These are phyloP conservation scores for Teleogryllus occipitalis DNA, from an alignment of 1,140 invertebrate species.

Conservation along the genomic window DNA sequence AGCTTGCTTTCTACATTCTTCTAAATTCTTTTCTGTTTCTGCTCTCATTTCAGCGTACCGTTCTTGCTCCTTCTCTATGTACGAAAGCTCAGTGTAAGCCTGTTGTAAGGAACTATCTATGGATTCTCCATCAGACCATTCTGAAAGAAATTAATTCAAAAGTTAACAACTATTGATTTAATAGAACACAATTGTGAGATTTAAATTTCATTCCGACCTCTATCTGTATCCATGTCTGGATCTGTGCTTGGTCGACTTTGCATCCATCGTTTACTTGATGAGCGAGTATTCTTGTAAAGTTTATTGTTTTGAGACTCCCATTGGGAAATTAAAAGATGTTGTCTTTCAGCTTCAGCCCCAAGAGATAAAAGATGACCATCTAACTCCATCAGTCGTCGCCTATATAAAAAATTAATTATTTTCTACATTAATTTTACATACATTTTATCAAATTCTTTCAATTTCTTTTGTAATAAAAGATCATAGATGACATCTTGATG, in stretches of 20 bases:
- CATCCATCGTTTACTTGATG: neutral
- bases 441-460: too few species aligned
- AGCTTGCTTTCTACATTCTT: conserved; percentile 61
- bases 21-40: conserved; percentile 68
- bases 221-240: conserved; percentile 5
- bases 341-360: conserved; percentile 75
- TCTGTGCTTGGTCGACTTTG: conserved; percentile 6
- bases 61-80: conserved; percentile 77
- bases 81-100: conserved; percentile 73
- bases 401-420: conserved; percentile 26
- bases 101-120: conserved; percentile 63
- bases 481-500: too few species aligned
- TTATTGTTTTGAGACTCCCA: conserved; percentile 74
- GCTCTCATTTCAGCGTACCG: conserved; percentile 64
- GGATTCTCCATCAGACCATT: neutral
- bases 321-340: conserved; percentile 76
- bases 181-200: too few species aligned
- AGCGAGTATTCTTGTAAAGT: conserved; percentile 48
- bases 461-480: too few species aligned
- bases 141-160: neutral
- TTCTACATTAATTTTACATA: too few species aligned
- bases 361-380: conserved; percentile 74
- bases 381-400: conserved; percentile 72
- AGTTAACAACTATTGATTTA: too few species aligned
- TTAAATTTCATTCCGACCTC: neutral